Evolutionary conservation across 2,888 invertebrate species (phyloP).

Genomic region (Acronicta alni): DNA sequence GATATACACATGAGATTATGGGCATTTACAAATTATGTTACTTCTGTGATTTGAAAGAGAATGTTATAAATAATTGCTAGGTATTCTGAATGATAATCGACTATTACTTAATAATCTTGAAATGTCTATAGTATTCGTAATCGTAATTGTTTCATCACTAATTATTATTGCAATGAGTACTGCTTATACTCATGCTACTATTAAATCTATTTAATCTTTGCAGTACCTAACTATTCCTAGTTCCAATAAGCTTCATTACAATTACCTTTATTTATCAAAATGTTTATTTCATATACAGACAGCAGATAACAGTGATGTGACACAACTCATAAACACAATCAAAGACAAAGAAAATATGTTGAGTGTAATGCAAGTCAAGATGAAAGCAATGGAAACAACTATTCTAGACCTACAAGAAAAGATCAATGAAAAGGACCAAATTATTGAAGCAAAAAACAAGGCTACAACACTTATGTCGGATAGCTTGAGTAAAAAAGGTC

Average conservation of each 20-base stretch:
- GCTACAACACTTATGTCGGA: constrained; percentile 94
- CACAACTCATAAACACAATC: constrained; percentile 91
- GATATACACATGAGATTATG: too few species aligned
- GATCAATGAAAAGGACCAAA: constrained; percentile 94
- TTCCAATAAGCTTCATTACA: background rate
- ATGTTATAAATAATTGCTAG: too few species aligned
- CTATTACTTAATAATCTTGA: too few species aligned
- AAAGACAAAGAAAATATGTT: constrained; percentile 86
- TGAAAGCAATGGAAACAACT: constrained; percentile 92
- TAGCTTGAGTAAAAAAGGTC: constrained; percentile 91
- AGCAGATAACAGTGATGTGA: constrained; percentile 77
- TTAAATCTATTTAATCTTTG: too few species aligned
- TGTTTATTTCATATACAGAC: constrained; percentile 57
- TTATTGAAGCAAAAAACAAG: constrained; percentile 94
- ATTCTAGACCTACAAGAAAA: constrained; percentile 95
- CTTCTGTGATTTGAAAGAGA: too few species aligned
- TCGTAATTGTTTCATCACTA: too few species aligned
- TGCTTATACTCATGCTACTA: too few species aligned
- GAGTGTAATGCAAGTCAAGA: constrained; percentile 82
- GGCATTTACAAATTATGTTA: too few species aligned
- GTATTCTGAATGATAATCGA: too few species aligned
- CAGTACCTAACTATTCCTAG: too few species aligned
- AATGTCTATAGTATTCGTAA: too few species aligned
- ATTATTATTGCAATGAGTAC: too few species aligned
- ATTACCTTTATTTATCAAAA: background rate